phyloP scores from a whole-genome alignment of 2,888 invertebrate species.

The Orthosia incerta region DNA sequence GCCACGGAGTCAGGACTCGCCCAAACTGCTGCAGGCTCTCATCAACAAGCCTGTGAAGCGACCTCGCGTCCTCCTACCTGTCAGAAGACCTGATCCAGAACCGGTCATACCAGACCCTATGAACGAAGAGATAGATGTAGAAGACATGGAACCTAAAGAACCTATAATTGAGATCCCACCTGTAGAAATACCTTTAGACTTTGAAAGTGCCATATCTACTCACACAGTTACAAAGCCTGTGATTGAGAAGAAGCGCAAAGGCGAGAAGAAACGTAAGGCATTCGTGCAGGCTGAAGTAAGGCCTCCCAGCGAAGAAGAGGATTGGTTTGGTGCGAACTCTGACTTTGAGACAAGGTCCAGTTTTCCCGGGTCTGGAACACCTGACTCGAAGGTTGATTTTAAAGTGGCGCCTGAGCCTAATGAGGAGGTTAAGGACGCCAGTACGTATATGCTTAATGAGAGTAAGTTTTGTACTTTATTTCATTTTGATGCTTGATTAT shows the following conservation, averaged over 20 bases:
- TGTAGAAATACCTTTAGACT: slow-evolving; percentile 74
- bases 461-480: slow-evolving; percentile 76
- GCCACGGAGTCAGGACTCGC: slow-evolving; percentile 80
- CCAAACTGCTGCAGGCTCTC: slow-evolving; percentile 82
- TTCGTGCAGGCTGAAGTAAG: slow-evolving; percentile 73
- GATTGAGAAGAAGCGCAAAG: slow-evolving; percentile 67
- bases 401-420: slow-evolving; percentile 75
- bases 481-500: neutral
- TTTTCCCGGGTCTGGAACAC: slow-evolving; percentile 84
- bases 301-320: slow-evolving; percentile 83
- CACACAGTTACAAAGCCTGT: slow-evolving; percentile 84
- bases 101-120: slow-evolving; percentile 54
- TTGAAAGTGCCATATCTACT: slow-evolving; percentile 84
- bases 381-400: slow-evolving; percentile 82
- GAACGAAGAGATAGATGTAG: slow-evolving; percentile 63
- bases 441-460: slow-evolving; percentile 82
- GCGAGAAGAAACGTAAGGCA: slow-evolving; percentile 74
- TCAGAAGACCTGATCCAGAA: slow-evolving; percentile 76
- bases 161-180: slow-evolving; percentile 58
- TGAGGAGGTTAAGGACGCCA: slow-evolving; percentile 78
- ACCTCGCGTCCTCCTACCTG: slow-evolving; percentile 83
- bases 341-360: slow-evolving; percentile 86
- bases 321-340: slow-evolving; percentile 80
- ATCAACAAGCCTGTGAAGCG: slow-evolving; percentile 81
- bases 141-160: slow-evolving; percentile 52